Evolutionary conservation across 2,888 invertebrate species (phyloP).

Genomic region (Tinea pellionella): DNA sequence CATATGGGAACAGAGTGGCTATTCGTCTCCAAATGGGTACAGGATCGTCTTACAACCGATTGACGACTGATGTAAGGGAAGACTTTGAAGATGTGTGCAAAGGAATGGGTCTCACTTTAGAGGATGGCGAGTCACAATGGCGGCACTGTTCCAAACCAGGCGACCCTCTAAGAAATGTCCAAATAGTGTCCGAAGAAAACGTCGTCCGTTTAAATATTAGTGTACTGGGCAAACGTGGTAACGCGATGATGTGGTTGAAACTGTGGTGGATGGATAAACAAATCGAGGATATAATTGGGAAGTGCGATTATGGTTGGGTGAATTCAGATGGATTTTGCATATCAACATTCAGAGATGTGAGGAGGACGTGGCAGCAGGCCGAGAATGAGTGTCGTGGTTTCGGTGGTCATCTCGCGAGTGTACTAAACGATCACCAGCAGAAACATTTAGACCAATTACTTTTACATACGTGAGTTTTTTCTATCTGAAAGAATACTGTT

Average conservation of each 20-base stretch:
- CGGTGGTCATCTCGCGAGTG: constrained; percentile 77
- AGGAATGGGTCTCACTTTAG: constrained; percentile 68
- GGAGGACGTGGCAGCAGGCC: constrained; percentile 74
- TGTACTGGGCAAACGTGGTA: constrained; percentile 43
- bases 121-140: constrained; percentile 71
- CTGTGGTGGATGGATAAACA: constrained; percentile 75
- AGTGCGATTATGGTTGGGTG: constrained; percentile 80
- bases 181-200: constrained; percentile 71
- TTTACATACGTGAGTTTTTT: constrained; percentile 69
- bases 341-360: constrained; percentile 66
- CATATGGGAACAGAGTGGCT: constrained; percentile 77
- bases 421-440: constrained; percentile 74
- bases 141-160: constrained; percentile 71
- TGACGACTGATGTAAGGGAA: neutral
- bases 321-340: constrained; percentile 75
- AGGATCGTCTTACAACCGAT: constrained; percentile 26
- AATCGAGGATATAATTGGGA: constrained; percentile 70
- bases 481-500: too few species aligned
- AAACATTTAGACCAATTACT: constrained; percentile 73
- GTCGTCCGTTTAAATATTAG: constrained; percentile 61
- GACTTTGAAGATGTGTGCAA: constrained; percentile 41
- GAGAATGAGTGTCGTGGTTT: constrained; percentile 73
- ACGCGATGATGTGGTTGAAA: constrained; percentile 63
- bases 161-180: constrained; percentile 68
- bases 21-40: constrained; percentile 70